A percentile compares a stretch with the other conserved stretches of the same genome.
Conservation (phyloP, 2,888 invertebrate species). For the Polymixis lichenea region DNA sequence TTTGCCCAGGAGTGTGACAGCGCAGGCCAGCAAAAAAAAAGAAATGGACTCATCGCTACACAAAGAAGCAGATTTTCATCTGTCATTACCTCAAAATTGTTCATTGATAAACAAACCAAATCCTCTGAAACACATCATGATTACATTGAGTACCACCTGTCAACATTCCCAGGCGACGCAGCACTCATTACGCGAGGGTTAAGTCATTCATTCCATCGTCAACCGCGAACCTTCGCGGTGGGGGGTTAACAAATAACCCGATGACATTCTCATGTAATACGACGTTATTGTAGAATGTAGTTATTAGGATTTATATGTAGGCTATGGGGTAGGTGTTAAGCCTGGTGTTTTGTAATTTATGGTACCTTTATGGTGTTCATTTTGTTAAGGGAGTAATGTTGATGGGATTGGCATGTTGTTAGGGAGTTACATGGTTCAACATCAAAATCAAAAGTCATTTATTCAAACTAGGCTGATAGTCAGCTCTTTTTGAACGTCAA, state of each 20-base stretch:
- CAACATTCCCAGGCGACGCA: slow-evolving; percentile 40
- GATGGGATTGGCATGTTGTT: slow-evolving; percentile 7
- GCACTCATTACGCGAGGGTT: slow-evolving; percentile 71
- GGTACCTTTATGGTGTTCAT: slow-evolving; percentile 10
- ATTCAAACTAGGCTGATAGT: too few relatives aligned
- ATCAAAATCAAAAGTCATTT: too few relatives aligned
- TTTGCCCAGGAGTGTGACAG: too few relatives aligned
- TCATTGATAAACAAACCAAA: slow-evolving; percentile 29
- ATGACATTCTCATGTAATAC: slow-evolving; percentile 46
- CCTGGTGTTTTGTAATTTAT: slow-evolving; percentile 15
- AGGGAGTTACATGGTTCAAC: not conserved
- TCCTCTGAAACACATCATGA: slow-evolving; percentile 26
- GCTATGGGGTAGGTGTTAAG: not conserved
- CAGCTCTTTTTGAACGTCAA: too few relatives aligned
- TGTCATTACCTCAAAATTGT: slow-evolving; percentile 16
- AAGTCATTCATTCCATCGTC: slow-evolving; percentile 73
- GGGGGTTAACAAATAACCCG: slow-evolving; percentile 51
- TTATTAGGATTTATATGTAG: slow-evolving; percentile 44
- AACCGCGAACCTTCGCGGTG: slow-evolving; percentile 62
- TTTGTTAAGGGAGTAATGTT: slow-evolving; percentile 8
- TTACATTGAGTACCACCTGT: slow-evolving; percentile 39
- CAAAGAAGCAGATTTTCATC: not conserved
- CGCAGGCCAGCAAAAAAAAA: too few relatives aligned
- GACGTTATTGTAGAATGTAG: slow-evolving; percentile 24
- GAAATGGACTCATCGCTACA: too few relatives aligned